phyloP scores from a whole-genome alignment of 1,140 invertebrate genomes.

The Hermetia illucens region DNA sequence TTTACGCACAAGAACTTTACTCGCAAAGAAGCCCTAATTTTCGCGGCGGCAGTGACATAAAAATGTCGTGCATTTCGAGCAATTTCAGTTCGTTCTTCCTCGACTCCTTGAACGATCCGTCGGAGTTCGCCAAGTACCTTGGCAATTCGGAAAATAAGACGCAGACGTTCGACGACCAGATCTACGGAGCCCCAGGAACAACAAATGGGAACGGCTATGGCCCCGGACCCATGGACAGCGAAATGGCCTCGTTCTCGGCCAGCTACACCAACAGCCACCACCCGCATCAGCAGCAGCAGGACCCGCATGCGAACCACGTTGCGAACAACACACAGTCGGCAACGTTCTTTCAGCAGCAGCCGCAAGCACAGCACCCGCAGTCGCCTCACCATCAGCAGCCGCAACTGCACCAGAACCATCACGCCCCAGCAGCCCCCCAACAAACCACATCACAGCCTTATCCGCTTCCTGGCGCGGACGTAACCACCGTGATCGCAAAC shows the following conservation, averaged over 20 bases:
- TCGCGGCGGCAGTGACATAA: slow-evolving; percentile 6
- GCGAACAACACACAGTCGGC: not conserved
- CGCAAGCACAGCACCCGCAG: not conserved
- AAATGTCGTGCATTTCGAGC: slow-evolving; percentile 31
- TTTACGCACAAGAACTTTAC: not conserved
- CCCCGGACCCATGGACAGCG: slow-evolving; percentile 6
- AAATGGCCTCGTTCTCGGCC: not conserved
- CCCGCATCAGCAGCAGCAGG: not conserved
- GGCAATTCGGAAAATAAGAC: slow-evolving; percentile 28
- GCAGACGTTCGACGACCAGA: slow-evolving; percentile 28
- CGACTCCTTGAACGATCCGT: slow-evolving; percentile 28
- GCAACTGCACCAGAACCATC: too few relatives aligned
- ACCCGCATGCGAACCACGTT: not conserved
- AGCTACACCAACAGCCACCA: not conserved
- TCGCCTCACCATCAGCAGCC: slow-evolving; percentile 3
- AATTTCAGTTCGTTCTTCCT: slow-evolving; percentile 30
- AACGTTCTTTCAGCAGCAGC: slow-evolving; percentile 1
- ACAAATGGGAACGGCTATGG: too few relatives aligned
- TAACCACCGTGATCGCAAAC: too few relatives aligned
- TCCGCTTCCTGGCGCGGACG: too few relatives aligned
- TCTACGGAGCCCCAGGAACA: slow-evolving; percentile 15
- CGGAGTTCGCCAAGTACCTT: slow-evolving; percentile 30
- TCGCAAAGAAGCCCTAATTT: not conserved
- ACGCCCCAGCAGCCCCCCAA: too few relatives aligned
- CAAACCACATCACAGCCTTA: too few relatives aligned